These are phyloP conservation scores for Pollenia labialis DNA, from an alignment of 2,888 invertebrate species.

Conservation along the genomic window DNA sequence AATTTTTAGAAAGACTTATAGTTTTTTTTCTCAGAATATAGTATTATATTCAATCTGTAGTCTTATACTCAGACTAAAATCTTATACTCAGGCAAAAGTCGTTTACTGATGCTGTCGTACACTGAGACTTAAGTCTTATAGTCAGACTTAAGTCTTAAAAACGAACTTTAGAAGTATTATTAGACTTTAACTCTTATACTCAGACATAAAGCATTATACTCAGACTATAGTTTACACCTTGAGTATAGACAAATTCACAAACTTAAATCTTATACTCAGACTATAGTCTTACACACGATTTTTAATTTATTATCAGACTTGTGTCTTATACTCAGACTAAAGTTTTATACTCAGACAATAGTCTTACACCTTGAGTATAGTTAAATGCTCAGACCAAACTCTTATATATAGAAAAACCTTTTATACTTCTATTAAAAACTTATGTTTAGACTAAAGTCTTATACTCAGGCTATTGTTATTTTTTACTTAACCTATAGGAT, in stretches of 20 bases:
- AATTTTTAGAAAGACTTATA: background rate
- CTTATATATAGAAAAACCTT: background rate
- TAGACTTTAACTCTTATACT: background rate
- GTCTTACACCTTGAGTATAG: background rate
- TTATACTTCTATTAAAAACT: background rate
- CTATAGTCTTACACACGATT: background rate
- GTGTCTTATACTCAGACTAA: background rate
- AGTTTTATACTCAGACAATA: background rate
- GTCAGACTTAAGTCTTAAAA: background rate
- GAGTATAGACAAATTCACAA: constrained; percentile 14
- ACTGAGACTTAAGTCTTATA: background rate
- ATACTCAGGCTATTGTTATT: too few species aligned
- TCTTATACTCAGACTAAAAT: background rate
- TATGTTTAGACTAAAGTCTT: background rate
- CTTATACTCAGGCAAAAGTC: background rate
- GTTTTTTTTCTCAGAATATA: background rate
- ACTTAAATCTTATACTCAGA: background rate
- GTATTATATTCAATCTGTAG: background rate
- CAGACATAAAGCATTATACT: background rate
- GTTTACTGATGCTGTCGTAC: too few species aligned
- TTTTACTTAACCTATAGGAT: too few species aligned
- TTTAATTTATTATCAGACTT: background rate
- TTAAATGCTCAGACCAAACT: background rate
- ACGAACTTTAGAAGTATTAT: too few species aligned
- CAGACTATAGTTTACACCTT: constrained; percentile 2